Evolutionary conservation across 2,797 vertebrate genomes (phyloP).

Genomic region (Anabas testudineus): DNA sequence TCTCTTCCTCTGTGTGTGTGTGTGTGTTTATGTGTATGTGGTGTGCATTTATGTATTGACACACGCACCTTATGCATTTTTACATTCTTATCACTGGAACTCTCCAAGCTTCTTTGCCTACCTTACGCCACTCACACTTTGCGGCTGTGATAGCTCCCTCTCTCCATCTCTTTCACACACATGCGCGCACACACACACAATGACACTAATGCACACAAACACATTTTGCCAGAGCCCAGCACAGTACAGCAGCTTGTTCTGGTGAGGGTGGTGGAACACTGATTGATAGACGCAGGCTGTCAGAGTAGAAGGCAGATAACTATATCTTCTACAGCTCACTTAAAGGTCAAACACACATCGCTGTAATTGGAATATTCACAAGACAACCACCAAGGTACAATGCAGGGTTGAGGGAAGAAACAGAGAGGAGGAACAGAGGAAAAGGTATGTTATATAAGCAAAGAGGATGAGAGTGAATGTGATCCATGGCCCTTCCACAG

Average conservation of each 20-base stretch:
- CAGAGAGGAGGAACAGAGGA: slow-evolving; percentile 31
- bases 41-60: slow-evolving; percentile 46
- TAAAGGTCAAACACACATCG: slow-evolving; percentile 95
- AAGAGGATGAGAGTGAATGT: slow-evolving; percentile 80
- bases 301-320: slow-evolving; percentile 95
- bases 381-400: slow-evolving; percentile 83
- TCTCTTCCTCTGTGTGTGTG: slow-evolving; percentile 13
- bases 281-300: slow-evolving; percentile 97
- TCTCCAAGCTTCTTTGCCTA: slow-evolving; percentile 82
- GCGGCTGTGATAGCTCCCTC: slow-evolving; percentile 37
- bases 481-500: slow-evolving; percentile 81
- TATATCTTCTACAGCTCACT: slow-evolving; percentile 95
- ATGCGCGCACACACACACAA: slow-evolving; percentile 4
- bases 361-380: slow-evolving; percentile 93
- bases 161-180: slow-evolving; percentile 23
- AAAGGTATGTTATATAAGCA: slow-evolving; percentile 66
- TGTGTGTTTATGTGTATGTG: slow-evolving; percentile 47
- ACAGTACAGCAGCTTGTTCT: slow-evolving; percentile 41
- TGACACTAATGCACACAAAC: slow-evolving; percentile 9
- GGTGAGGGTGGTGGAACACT: slow-evolving; percentile 82
- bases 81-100: slow-evolving; percentile 84
- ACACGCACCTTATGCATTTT: slow-evolving; percentile 62
- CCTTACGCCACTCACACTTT: slow-evolving; percentile 87
- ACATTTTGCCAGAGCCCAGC: slow-evolving; percentile 25
- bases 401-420: slow-evolving; percentile 39